Evolutionary conservation across 2,113 vertebrate species (phyloP).

Genomic region (Menura novaehollandiae): DNA sequence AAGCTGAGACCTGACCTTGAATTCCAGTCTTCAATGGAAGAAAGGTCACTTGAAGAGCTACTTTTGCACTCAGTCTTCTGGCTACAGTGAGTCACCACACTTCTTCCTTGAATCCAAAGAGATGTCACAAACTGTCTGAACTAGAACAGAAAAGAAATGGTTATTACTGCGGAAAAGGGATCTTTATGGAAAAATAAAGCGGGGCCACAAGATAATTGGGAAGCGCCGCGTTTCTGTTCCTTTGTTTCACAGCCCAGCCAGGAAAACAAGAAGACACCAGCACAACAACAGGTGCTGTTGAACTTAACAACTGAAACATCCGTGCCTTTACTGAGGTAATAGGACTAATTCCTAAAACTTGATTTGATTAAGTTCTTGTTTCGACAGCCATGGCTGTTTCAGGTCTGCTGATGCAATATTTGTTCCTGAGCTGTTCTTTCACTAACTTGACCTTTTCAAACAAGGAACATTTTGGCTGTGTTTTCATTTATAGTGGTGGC

Average conservation of each 20-base stretch:
- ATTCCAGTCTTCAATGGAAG: background rate
- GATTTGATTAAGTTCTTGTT: background rate
- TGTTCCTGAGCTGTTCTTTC: background rate
- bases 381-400: background rate
- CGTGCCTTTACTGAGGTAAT: background rate
- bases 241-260: background rate
- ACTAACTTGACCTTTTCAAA: constrained; percentile 33
- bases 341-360: background rate
- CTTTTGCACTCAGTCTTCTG: background rate
- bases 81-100: background rate
- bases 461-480: background rate
- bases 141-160: background rate
- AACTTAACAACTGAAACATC: background rate
- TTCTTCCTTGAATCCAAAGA: background rate
- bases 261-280: background rate
- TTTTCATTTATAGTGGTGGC: background rate
- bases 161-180: background rate
- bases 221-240: background rate
- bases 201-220: background rate
- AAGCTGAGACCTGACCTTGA: background rate
- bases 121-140: background rate
- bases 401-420: background rate
- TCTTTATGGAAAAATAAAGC: background rate
- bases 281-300: background rate
- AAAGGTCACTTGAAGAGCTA: background rate